These are phyloP conservation scores for Sciaenops ocellatus DNA, from an alignment of 2,797 vertebrate species.

Conservation along the genomic window DNA sequence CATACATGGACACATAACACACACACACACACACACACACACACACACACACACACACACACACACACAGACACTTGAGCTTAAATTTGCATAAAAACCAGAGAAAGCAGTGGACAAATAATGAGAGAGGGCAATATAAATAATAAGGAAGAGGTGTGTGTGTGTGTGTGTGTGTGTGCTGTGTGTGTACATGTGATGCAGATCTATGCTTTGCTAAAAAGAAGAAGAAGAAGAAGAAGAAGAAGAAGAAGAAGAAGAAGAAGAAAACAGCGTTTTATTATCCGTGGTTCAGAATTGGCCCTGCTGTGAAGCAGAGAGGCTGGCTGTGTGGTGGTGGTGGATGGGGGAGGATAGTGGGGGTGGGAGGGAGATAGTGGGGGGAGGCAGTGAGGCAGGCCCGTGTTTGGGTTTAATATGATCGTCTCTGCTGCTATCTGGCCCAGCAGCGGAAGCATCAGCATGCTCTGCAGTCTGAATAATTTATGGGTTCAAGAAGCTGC, in stretches of 20 bases:
- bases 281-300: background rate
- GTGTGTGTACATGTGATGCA: constrained; percentile 1
- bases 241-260: too few species aligned
- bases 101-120: background rate
- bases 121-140: background rate
- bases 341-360: too few species aligned
- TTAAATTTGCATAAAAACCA: constrained; percentile 43
- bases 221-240: too few species aligned
- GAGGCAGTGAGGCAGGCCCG: constrained; percentile 6
- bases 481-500: constrained; percentile 79
- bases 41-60: background rate
- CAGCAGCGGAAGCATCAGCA: constrained; percentile 62
- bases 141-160: background rate
- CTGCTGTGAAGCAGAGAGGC: constrained; percentile 22
- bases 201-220: background rate
- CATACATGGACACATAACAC: background rate
- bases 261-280: constrained; percentile 19
- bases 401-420: constrained; percentile 58
- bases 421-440: constrained; percentile 67
- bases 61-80: background rate
- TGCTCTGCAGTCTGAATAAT: constrained; percentile 75
- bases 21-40: constrained; percentile 16
- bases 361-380: too few species aligned
- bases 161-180: background rate
- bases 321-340: background rate